Percentiles rank a stretch among this genome's conserved stretches.
These are phyloP conservation scores for Drosophila birchii DNA, from an alignment of 2,888 invertebrate genomes.

Conservation along the genomic window DNA sequence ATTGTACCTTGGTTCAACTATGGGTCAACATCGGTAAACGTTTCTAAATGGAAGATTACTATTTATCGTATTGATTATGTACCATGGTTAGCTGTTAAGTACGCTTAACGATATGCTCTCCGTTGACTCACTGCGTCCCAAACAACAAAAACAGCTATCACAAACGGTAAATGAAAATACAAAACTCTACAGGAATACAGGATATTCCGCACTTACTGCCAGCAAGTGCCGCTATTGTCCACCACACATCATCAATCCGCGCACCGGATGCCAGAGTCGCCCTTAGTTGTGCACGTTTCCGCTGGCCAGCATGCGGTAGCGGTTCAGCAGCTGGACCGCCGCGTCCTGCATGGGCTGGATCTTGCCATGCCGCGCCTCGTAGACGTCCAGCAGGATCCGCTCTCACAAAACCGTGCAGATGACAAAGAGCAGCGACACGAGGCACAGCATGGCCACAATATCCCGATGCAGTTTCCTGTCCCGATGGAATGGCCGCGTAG, in stretches of 20 bases:
- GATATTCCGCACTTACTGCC: constrained; percentile 59
- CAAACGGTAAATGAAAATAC: constrained; percentile 59
- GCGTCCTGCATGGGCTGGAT: constrained; percentile 67
- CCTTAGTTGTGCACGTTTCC: constrained; percentile 66
- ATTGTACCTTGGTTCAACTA: constrained; percentile 34
- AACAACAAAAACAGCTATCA: constrained; percentile 53
- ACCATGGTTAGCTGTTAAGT: constrained; percentile 49
- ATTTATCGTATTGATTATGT: constrained; percentile 63
- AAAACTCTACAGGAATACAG: constrained; percentile 59
- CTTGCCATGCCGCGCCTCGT: constrained; percentile 62
- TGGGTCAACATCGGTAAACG: constrained; percentile 58
- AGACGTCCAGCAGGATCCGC: constrained; percentile 67
- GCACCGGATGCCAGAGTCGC: constrained; percentile 14
- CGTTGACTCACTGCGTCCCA: constrained; percentile 4
- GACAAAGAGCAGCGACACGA: constrained; percentile 83
- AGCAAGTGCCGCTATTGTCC: constrained; percentile 65
- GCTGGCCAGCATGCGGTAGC: constrained; percentile 67
- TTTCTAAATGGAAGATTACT: constrained; percentile 70
- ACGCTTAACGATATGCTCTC: constrained; percentile 57
- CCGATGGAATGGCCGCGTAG: constrained; percentile 83
- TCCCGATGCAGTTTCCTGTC: constrained; percentile 84
- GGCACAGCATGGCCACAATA: constrained; percentile 83
- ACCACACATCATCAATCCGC: constrained; percentile 33
- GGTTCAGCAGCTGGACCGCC: constrained; percentile 62
- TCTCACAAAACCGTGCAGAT: constrained; percentile 85